A percentile compares a stretch with the other conserved stretches of the same genome.
Evolutionary conservation across 2,888 invertebrate genomes (phyloP).

Genomic region (Drosophila robusta): DNA sequence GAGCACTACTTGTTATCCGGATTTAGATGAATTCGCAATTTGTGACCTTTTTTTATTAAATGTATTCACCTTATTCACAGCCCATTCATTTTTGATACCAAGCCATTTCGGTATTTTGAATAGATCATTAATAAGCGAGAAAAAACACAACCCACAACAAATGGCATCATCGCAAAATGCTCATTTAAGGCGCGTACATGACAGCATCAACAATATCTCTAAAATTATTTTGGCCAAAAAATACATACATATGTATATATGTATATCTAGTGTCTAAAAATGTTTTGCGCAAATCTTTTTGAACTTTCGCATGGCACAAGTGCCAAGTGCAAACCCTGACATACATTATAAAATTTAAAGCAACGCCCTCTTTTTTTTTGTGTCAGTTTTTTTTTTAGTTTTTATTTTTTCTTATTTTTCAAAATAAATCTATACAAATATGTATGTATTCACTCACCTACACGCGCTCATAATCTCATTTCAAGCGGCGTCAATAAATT

Average conservation of each 20-base stretch:
- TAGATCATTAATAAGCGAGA: slow-evolving; percentile 30
- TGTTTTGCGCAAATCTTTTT: slow-evolving; percentile 66
- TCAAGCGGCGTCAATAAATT: slow-evolving; percentile 72
- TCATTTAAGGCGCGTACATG: slow-evolving; percentile 75
- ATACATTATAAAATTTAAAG: slow-evolving; percentile 67
- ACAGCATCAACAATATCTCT: slow-evolving; percentile 69
- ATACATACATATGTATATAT: slow-evolving; percentile 5
- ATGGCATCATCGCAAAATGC: slow-evolving; percentile 73
- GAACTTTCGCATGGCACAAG: slow-evolving; percentile 73
- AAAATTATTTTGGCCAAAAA: slow-evolving; percentile 61
- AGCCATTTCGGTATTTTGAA: slow-evolving; percentile 16
- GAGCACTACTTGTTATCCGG: slow-evolving; percentile 39
- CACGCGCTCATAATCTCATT: slow-evolving; percentile 72
- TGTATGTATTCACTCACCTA: slow-evolving; percentile 60
- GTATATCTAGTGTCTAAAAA: slow-evolving; percentile 15
- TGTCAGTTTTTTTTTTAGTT: slow-evolving; percentile 17
- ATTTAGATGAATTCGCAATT: slow-evolving; percentile 37
- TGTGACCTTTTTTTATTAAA: slow-evolving; percentile 33
- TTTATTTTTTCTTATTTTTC: slow-evolving; percentile 5
- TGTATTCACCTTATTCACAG: slow-evolving; percentile 42
- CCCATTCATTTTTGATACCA: slow-evolving; percentile 29
- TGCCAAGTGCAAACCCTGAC: slow-evolving; percentile 79
- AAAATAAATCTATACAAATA: not conserved
- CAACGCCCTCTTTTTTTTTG: slow-evolving; percentile 70
- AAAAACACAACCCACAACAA: slow-evolving; percentile 49